Evolutionary conservation across 1,140 invertebrate species (phyloP).

Genomic region (Tetraneura akinire): DNA sequence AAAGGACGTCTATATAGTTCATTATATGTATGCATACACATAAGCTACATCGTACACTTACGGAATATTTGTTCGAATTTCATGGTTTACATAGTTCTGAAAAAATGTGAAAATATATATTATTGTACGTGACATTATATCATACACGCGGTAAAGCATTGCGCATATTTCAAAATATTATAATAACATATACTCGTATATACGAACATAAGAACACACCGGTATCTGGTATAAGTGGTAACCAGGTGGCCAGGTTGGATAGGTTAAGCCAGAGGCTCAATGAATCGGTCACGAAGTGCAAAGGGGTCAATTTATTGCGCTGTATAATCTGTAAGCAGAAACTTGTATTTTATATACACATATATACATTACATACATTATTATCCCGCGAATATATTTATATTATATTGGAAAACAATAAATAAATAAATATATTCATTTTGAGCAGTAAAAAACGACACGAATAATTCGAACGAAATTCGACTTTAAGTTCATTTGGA

Average conservation of each 20-base stretch:
- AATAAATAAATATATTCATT: no score
- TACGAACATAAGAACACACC: background rate
- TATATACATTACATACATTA: no score
- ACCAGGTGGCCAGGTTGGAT: conserved; percentile 5
- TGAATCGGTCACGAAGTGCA: conserved; percentile 15
- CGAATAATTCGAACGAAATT: no score
- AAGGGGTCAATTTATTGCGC: conserved; percentile 1
- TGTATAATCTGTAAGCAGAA: background rate
- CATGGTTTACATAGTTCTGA: background rate
- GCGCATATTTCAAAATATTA: background rate
- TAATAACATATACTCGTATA: no score
- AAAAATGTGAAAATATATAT: background rate
- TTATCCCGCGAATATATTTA: no score
- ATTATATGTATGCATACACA: no score
- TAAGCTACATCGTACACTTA: no score
- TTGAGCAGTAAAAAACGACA: no score
- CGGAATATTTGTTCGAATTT: background rate
- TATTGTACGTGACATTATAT: background rate
- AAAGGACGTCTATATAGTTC: no score
- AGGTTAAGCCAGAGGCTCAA: conserved; percentile 13
- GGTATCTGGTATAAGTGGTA: background rate
- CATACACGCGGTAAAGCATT: background rate
- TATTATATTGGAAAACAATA: no score
- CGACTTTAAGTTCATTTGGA: no score
- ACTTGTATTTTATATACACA: background rate